Percentiles rank a stretch among this genome's conserved stretches.
phyloP scores from a whole-genome alignment of 2,797 vertebrate genomes.

The Enteromius fasciolatus region DNA sequence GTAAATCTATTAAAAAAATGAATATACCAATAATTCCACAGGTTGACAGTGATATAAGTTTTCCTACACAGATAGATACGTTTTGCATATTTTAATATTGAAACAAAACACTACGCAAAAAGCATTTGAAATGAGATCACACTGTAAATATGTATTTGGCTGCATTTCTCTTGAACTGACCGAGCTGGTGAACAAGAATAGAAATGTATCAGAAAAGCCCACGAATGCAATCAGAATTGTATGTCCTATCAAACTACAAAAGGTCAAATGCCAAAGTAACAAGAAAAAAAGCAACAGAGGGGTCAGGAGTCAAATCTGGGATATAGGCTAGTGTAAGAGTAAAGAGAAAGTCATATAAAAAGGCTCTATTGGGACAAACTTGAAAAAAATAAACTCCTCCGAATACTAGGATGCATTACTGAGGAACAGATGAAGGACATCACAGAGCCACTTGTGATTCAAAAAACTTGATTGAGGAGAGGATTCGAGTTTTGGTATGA shows the following conservation, averaged over 20 bases:
- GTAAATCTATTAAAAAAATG: no score
- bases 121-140: neutral
- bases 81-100: neutral
- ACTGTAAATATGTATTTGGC: neutral
- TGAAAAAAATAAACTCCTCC: conserved; percentile 8
- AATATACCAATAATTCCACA: no score
- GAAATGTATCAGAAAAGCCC: neutral
- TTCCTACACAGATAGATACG: neutral
- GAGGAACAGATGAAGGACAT: conserved; percentile 46
- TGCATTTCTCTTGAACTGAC: neutral
- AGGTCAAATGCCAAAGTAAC: conserved; percentile 4
- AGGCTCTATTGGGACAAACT: conserved; percentile 3
- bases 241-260: neutral
- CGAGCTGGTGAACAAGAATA: neutral
- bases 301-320: neutral
- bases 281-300: conserved; percentile 2
- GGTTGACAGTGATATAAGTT: no score
- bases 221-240: conserved; percentile 3
- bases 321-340: neutral
- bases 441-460: conserved; percentile 44
- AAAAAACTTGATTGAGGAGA: conserved; percentile 45
- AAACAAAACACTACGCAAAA: neutral
- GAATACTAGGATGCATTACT: conserved; percentile 39
- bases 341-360: conserved; percentile 9
- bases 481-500: conserved; percentile 12